Evolutionary conservation across 2,797 vertebrate species (phyloP), one percentile per base, ranked within the genome.

Genomic region (Smutsia gigantea): DNA sequence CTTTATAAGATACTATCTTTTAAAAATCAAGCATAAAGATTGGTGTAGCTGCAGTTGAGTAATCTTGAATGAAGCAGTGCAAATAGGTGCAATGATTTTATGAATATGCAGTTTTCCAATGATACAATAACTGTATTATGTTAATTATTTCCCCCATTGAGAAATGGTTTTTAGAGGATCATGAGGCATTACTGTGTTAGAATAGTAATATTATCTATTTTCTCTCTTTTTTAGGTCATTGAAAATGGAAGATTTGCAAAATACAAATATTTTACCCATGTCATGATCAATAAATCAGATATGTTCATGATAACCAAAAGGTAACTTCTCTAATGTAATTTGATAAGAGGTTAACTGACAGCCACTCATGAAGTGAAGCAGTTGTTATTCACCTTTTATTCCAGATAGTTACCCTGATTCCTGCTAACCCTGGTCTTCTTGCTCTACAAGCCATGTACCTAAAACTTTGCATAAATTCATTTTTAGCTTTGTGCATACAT

Each of bases 241-340:
- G 99, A 99, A 99, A 99, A 99, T 8, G 99, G 99, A 98, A 99
- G 99, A 98, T 99, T 99, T 99, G 99, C 99, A 98, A 99, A 99
- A 98, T 99, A 99, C 98, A 99, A 98, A 98, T 99, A 99, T 96
- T 99, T 99, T 98, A 99, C 99, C 94, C 99, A 99, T 95, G 99
- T 99, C 96, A 99, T 99, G 98, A 99, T 99, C 97, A 99, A 99
- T 97, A 99, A 99, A 37, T 99, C 99, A 0, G 99, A 99, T 98
- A 99, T 99, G 97, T 98, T 99, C 96, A 99, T 99, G 99, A 99
- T 99, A 98, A 99, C 99, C 63, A 99, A 99, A 99, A 99, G 99
- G 99, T 99, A 98, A 98, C 94, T 82, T 17, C 55, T 84, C 39
- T 61, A 69, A 84, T 71, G 25, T 90, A 90, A 87, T 53, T 89